Evolutionary conservation across 1,140 invertebrate species (phyloP).

Genomic region (Trichonephila clavipes): DNA sequence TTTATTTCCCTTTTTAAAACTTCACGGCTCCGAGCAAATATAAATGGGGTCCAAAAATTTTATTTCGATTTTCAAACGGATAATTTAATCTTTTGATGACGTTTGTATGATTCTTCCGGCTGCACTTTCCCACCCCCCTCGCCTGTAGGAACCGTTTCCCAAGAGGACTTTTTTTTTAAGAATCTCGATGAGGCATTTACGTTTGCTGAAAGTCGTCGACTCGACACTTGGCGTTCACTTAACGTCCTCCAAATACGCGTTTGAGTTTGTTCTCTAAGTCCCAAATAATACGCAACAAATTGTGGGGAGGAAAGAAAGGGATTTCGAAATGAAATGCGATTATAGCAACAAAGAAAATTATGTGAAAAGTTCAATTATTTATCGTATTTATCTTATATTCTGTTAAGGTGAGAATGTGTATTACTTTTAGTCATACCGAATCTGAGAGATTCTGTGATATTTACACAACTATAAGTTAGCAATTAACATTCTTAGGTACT

Average conservation of each 20-base stretch:
- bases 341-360: too few relatives aligned
- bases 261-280: too few relatives aligned
- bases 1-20: conserved; percentile 18
- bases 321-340: too few relatives aligned
- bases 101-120: conserved; percentile 33
- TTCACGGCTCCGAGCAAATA: conserved; percentile 49
- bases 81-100: conserved; percentile 70
- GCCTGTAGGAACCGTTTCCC: not conserved
- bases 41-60: conserved; percentile 63
- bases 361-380: too few relatives aligned
- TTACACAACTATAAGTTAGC: too few relatives aligned
- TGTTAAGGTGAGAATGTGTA: too few relatives aligned
- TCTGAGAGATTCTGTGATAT: too few relatives aligned
- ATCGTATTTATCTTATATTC: too few relatives aligned
- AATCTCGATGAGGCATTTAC: not conserved
- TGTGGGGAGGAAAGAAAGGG: too few relatives aligned
- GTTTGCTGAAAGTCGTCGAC: not conserved
- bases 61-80: conserved; percentile 67
- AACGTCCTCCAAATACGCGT: not conserved
- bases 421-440: too few relatives aligned
- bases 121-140: not conserved
- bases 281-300: too few relatives aligned
- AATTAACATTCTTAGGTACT: too few relatives aligned
- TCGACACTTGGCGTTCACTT: not conserved
- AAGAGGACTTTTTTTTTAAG: not conserved